Base-by-base conservation (phyloP, 2,113 vertebrate species). In the Myocastor coypus region DNA sequence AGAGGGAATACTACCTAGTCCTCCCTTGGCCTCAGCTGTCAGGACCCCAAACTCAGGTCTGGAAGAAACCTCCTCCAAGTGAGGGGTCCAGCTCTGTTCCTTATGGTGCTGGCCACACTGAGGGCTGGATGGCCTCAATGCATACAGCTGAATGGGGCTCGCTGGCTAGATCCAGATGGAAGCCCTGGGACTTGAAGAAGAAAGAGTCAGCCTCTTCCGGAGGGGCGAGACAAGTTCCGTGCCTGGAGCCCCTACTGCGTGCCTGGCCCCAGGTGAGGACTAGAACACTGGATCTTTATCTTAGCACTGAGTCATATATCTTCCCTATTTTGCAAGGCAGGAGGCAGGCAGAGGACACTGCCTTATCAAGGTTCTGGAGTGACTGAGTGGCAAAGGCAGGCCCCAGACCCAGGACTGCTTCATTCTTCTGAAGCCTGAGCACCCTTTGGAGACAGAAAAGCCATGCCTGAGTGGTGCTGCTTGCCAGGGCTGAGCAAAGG, bases 21-120 rank as follows among this genome's bases (percentile, higher is more conserved):
- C 55, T 57, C 64, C 78, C 78, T 12, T 59, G 28, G 59, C 73
- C 83, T 86, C 26, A 7, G 34, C 11, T 61, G 37, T 73, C 64
- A 63, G n/a, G 20, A 32, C 66, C 84, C 61, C 46, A 69, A 7
- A 66, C 85, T 77, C 81, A 83, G 88, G n/a, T 42, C 90, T 68
- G 37, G 52, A 37, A 37, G 46, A 40, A 20, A 59, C 28, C 69
- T 37, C 34, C 63, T 86, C 50, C 9, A 52, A 55, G 30, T 5
- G 11, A 83, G 85, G 37, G 42, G 30, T 3, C 0, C 3, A 22
- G 3, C 17, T 73, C 87, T 64, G 68, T 28, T 63, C 52, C 55
- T 69, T 42, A 0, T 7, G 55, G 10, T 55, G 28, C 83, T 59
- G 40, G 55, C 68, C 86, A 75, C 46, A 10, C 0, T 0, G 5